A percentile compares a stretch with the other conserved stretches of the same genome.
These are phyloP conservation scores for Hemiprocne comata DNA, from an alignment of 2,113 vertebrate genomes.

Conservation along the genomic window DNA sequence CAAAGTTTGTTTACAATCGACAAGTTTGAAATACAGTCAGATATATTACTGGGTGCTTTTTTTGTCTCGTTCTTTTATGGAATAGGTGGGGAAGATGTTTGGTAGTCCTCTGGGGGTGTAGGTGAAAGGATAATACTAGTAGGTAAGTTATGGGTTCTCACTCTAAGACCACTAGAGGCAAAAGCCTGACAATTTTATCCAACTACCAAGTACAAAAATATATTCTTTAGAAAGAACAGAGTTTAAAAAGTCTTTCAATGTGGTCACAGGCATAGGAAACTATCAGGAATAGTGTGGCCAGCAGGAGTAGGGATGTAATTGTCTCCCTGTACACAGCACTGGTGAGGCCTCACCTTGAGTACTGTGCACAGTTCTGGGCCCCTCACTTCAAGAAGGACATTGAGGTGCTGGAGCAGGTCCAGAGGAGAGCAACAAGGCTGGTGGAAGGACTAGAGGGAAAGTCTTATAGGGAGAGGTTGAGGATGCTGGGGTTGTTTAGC, in stretches of 20 bases:
- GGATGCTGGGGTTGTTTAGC: too few relatives aligned
- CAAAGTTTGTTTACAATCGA: constrained; percentile 67
- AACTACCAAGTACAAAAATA: not conserved
- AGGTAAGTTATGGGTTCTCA: not conserved
- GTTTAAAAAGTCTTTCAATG: not conserved
- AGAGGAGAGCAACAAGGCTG: too few relatives aligned
- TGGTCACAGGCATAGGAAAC: not conserved
- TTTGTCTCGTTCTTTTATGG: constrained; percentile 10
- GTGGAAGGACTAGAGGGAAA: too few relatives aligned
- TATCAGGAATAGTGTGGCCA: too few relatives aligned
- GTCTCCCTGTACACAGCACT: too few relatives aligned
- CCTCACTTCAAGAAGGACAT: too few relatives aligned
- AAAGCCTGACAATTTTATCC: not conserved
- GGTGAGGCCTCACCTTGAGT: too few relatives aligned
- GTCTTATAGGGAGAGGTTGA: too few relatives aligned
- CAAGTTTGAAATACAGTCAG: constrained; percentile 72
- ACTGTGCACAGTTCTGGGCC: too few relatives aligned
- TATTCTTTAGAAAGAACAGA: not conserved
- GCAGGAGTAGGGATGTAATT: too few relatives aligned
- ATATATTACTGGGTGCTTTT: not conserved
- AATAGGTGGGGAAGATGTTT: not conserved
- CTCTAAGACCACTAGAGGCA: not conserved
- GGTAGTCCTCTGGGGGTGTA: not conserved
- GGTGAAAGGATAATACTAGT: not conserved
- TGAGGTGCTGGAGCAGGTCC: too few relatives aligned